Percentiles rank a stretch among this genome's conserved stretches.
phyloP scores from a whole-genome alignment of 1,140 invertebrate genomes.

The Drosophila bocki region DNA sequence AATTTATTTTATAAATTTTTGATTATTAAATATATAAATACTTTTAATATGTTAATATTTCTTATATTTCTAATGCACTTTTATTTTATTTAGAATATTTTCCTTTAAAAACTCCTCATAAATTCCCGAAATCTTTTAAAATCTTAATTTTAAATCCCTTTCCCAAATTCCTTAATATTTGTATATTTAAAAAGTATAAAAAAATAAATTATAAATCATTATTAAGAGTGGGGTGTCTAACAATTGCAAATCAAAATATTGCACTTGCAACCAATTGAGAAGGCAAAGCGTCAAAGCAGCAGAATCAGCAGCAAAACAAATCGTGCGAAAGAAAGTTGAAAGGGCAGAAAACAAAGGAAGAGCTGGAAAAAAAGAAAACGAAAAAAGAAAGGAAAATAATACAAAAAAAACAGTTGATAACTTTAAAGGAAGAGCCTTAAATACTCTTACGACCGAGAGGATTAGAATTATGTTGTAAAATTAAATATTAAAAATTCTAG shows the following conservation, averaged over 20 bases:
- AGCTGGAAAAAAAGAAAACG: background rate
- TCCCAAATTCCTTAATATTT: too few relatives aligned
- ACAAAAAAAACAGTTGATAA: background rate
- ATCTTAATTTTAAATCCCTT: background rate
- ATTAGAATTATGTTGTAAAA: background rate
- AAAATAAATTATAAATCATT: background rate
- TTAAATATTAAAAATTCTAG: too few relatives aligned
- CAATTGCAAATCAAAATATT: conserved; percentile 78
- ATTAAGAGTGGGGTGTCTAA: conserved; percentile 8
- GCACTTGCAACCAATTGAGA: conserved; percentile 71
- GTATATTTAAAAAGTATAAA: background rate
- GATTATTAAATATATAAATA: too few relatives aligned
- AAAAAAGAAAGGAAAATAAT: background rate
- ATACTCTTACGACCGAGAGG: background rate
- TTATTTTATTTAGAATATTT: background rate
- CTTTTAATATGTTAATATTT: background rate
- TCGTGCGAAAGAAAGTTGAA: conserved; percentile 60
- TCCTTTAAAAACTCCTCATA: background rate
- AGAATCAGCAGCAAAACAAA: conserved; percentile 57
- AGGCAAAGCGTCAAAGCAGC: conserved; percentile 54
- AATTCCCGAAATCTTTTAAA: background rate
- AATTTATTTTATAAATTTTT: background rate
- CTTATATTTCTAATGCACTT: background rate
- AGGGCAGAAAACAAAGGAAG: conserved; percentile 14
- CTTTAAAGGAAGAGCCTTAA: background rate